phyloP scores from a whole-genome alignment of 92 coral and sea anemone genomes.

The Palythoa grandis region DNA sequence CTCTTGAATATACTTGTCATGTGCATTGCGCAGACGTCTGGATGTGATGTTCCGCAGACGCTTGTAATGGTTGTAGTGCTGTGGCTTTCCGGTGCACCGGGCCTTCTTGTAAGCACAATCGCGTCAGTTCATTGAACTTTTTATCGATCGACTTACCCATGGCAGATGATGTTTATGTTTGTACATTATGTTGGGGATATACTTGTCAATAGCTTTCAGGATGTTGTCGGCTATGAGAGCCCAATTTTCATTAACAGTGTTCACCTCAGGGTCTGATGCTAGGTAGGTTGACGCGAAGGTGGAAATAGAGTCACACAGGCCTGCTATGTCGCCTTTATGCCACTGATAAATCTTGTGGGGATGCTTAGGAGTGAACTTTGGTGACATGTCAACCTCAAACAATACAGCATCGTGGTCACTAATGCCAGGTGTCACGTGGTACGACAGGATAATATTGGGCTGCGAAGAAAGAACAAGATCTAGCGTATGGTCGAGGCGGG shows the following conservation, averaged over 20 bases:
- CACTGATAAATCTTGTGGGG: conserved; percentile 43
- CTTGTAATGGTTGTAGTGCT: no score
- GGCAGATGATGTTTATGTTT: conserved; percentile 9
- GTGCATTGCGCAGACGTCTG: no score
- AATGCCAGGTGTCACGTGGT: conserved; percentile 56
- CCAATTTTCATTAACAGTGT: conserved; percentile 36
- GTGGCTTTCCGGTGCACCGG: no score
- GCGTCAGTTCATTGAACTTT: conserved; percentile 9
- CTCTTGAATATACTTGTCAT: no score
- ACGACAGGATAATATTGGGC: conserved; percentile 47
- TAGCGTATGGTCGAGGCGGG: conserved; percentile 31
- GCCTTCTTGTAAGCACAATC: conserved; percentile 1
- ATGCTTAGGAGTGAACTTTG: conserved; percentile 50
- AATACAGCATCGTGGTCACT: conserved; percentile 55
- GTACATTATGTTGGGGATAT: conserved; percentile 13
- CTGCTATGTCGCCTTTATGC: conserved; percentile 44
- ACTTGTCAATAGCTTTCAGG: conserved; percentile 21
- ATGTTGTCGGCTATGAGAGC: conserved; percentile 25
- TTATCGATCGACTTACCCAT: conserved; percentile 12
- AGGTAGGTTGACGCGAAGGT: background rate
- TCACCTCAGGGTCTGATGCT: background rate
- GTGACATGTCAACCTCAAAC: conserved; percentile 50
- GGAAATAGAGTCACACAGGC: conserved; percentile 20
- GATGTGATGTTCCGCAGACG: no score
- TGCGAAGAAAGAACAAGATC: conserved; percentile 56